A percentile compares a stretch with the other conserved stretches of the same genome.
Evolutionary conservation across 2,888 invertebrate genomes (phyloP).

Genomic region (Lasioglossum morio): DNA sequence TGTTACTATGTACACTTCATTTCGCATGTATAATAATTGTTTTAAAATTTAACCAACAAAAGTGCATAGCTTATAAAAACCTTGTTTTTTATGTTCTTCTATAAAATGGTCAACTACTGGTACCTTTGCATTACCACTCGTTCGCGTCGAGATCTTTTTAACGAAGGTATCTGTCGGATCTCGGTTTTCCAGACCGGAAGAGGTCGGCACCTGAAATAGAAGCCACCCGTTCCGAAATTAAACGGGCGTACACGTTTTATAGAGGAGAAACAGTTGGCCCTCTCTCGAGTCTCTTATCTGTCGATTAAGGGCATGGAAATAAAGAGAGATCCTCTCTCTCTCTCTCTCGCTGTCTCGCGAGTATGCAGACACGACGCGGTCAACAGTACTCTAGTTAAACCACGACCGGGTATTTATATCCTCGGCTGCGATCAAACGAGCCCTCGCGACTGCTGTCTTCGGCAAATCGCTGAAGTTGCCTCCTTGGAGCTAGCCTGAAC

Average conservation of each 20-base stretch:
- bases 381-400: conserved; percentile 31
- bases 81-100: too few species aligned
- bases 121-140: too few species aligned
- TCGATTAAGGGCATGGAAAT: conserved; percentile 26
- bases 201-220: conserved; percentile 21
- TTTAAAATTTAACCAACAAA: too few species aligned
- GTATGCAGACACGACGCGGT: conserved; percentile 20
- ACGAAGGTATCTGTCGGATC: too few species aligned
- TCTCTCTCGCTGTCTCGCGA: too few species aligned
- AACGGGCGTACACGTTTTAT: neutral
- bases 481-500: neutral
- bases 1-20: too few species aligned
- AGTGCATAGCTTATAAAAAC: too few species aligned
- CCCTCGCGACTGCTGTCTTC: conserved; percentile 10
- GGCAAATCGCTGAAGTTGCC: neutral
- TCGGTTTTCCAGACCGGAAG: conserved; percentile 14
- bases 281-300: conserved; percentile 22
- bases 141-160: too few species aligned
- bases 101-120: too few species aligned
- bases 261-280: conserved; percentile 20
- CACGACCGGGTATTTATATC: conserved; percentile 47
- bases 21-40: too few species aligned
- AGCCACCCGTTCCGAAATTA: neutral
- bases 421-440: conserved; percentile 36
- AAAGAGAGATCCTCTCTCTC: conserved; percentile 9